Evolutionary conservation across 2,113 vertebrate species (phyloP).

Genomic region (Channa argus): DNA sequence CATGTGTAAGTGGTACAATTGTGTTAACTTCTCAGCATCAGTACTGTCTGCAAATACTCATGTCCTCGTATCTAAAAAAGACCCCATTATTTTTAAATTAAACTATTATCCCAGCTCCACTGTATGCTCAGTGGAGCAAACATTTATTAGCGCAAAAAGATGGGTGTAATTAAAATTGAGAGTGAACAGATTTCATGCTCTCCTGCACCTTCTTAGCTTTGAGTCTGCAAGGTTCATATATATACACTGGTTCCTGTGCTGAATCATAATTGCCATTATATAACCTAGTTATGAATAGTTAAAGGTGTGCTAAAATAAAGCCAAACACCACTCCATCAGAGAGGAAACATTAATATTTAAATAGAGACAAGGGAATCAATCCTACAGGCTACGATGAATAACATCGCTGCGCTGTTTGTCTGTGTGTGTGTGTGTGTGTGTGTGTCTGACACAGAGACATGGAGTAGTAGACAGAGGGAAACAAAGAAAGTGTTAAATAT

Average conservation of each 20-base stretch:
- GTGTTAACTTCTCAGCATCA: background rate
- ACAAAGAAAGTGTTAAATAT: background rate
- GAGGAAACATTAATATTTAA: constrained; percentile 74
- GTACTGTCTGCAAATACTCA: background rate
- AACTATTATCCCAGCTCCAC: constrained; percentile 45
- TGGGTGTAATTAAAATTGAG: constrained; percentile 59
- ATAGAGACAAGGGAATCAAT: constrained; percentile 61
- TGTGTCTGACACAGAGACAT: background rate
- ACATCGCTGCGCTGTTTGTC: constrained; percentile 19
- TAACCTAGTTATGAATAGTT: constrained; percentile 74
- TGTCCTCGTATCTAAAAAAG: constrained; percentile 5
- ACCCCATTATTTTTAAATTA: constrained; percentile 32
- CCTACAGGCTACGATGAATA: constrained; percentile 57
- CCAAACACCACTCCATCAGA: constrained; percentile 64
- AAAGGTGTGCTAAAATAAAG: constrained; percentile 73
- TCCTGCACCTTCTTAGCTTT: constrained; percentile 45
- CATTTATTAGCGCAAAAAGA: constrained; percentile 42
- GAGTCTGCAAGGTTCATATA: constrained; percentile 33
- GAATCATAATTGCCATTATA: constrained; percentile 57
- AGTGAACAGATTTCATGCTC: constrained; percentile 59
- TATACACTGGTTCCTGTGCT: constrained; percentile 24
- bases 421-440: constrained; percentile 14
- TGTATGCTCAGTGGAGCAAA: constrained; percentile 43
- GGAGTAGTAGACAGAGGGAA: background rate
- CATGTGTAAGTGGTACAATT: constrained; percentile 3